These are phyloP conservation scores for Dromococcyx pavoninus DNA, from an alignment of 2,797 vertebrate genomes.

Conservation along the genomic window DNA sequence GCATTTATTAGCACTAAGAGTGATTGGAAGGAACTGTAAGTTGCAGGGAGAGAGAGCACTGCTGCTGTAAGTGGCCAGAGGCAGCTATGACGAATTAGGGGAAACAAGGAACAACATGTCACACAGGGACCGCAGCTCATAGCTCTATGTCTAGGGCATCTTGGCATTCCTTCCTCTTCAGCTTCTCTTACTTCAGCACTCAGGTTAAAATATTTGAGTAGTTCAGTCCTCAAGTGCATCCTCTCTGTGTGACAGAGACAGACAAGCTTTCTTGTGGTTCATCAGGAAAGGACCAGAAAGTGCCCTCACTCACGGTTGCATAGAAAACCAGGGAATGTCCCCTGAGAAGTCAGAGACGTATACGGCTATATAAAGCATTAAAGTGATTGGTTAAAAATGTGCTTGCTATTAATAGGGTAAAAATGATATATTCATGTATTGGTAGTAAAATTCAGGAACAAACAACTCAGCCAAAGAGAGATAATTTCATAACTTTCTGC, in stretches of 20 bases:
- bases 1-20: background rate
- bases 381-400: background rate
- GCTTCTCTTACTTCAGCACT: background rate
- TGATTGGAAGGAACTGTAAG: background rate
- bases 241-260: background rate
- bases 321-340: background rate
- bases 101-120: too few species aligned
- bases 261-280: background rate
- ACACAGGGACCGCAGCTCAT: background rate
- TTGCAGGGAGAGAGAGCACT: background rate
- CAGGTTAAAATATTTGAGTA: background rate
- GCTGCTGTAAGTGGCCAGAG: background rate
- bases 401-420: background rate
- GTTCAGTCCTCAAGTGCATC: background rate
- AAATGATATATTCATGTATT: background rate
- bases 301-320: fast-evolving
- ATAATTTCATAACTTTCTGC: background rate
- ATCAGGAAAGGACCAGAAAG: background rate
- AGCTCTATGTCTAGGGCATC: background rate
- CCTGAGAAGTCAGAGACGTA: background rate
- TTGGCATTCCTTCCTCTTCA: background rate
- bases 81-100: background rate
- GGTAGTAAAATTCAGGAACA: background rate
- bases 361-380: background rate
- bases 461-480: background rate